These are phyloP conservation scores for Philypnodon macrostomus DNA, from an alignment of 2,797 vertebrate genomes.

Conservation along the genomic window DNA sequence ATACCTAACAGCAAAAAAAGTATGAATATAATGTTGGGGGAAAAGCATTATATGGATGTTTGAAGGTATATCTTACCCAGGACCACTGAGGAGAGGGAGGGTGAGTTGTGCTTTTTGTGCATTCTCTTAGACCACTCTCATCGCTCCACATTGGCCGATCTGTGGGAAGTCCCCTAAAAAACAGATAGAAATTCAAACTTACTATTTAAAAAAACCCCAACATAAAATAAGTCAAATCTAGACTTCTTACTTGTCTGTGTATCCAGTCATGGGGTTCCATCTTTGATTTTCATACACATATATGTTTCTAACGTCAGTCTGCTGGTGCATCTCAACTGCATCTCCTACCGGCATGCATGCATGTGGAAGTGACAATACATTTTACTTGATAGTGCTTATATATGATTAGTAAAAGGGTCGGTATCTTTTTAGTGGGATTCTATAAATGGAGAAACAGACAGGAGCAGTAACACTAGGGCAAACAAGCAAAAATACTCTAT, in stretches of 20 bases:
- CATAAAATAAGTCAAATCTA: neutral
- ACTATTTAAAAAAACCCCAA: neutral
- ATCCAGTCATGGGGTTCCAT: conserved; percentile 96
- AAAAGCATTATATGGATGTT: neutral
- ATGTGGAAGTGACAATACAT: neutral
- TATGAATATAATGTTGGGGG: neutral
- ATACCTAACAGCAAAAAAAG: conserved; percentile 74
- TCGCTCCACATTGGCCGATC: conserved; percentile 98
- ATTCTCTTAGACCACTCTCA: conserved; percentile 86
- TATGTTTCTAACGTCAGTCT: conserved; percentile 86
- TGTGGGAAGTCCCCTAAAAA: conserved; percentile 87
- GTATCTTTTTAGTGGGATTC: too few species aligned
- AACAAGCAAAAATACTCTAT: too few species aligned
- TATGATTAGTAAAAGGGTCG: too few species aligned
- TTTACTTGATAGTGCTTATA: too few species aligned
- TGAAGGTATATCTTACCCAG: conserved; percentile 80
- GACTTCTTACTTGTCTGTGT: conserved; percentile 85
- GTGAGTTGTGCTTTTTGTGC: conserved; percentile 86
- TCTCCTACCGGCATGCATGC: conserved; percentile 68
- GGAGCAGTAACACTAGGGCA: too few species aligned
- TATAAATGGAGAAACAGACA: too few species aligned
- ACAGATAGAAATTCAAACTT: neutral
- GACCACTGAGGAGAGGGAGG: conserved; percentile 91
- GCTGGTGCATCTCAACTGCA: conserved; percentile 72
- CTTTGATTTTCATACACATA: conserved; percentile 96